Conservation (phyloP, 1,140 invertebrate genomes). For the Spodoptera frugiperda region DNA sequence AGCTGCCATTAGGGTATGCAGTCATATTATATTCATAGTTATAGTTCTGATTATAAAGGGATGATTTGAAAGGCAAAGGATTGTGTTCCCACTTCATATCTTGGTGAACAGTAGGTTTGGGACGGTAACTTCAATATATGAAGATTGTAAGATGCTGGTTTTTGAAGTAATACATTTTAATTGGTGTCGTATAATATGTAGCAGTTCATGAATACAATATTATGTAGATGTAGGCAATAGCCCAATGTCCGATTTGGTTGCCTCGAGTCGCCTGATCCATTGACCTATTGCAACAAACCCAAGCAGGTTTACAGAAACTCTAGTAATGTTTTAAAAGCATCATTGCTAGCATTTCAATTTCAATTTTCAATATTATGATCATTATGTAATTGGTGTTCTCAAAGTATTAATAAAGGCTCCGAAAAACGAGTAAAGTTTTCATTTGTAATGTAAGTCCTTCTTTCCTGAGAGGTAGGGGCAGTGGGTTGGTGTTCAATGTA, state of each 20-base stretch:
- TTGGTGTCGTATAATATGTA: too few species aligned
- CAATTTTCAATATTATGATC: conserved; percentile 3
- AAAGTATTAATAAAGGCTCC: not conserved
- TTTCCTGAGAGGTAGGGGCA: not conserved
- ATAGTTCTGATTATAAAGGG: too few species aligned
- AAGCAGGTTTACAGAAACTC: not conserved
- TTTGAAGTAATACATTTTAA: too few species aligned
- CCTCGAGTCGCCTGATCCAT: not conserved
- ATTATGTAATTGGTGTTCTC: not conserved
- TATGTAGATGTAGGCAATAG: conserved; percentile 7
- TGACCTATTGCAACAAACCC: not conserved
- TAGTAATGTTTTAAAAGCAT: not conserved
- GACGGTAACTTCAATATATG: too few species aligned
- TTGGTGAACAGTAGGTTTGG: too few species aligned
- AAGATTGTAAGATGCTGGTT: too few species aligned
- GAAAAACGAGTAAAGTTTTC: not conserved
- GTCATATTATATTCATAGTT: too few species aligned
- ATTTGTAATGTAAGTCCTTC: not conserved
- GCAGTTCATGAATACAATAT: not conserved
- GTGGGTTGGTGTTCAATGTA: too few species aligned
- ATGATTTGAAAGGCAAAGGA: too few species aligned
- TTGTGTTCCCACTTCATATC: too few species aligned
- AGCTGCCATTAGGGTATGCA: too few species aligned
- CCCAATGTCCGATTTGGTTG: conserved; percentile 1
- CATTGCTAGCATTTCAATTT: conserved; percentile 25